Base-by-base conservation (phyloP, 2,888 invertebrate genomes). In the Stictocephala bisonia region DNA sequence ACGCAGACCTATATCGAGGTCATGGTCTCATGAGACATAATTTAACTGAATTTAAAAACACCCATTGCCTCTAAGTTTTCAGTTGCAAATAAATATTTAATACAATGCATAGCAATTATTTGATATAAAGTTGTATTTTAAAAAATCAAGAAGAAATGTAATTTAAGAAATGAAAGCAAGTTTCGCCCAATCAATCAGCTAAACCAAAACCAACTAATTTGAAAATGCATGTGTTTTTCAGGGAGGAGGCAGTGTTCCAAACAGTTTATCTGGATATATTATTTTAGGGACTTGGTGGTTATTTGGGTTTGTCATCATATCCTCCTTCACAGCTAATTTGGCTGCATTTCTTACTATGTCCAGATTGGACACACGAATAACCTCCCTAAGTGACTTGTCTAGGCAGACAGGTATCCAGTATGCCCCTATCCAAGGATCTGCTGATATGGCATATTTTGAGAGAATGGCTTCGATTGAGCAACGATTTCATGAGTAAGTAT, bases 231-330 rank as follows among this genome's bases (percentile, higher is more conserved):
- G 60, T 26, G 71, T 41, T 73, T 72, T 56, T 78, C 90, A 93
- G 84, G 96, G 97, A 0, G 97, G 97, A 0, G 97, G 97, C 0
- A 97, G 97, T 84, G 97, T 97, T 0, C 97, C 97, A 0, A 96
- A 97, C 83, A 98, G 97, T 84, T 86, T 98, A 0, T 97, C 97
- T 0, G 98, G 98, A 0, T 88, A 98, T 64, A 86, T 99, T 11
- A 92, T 99, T 0, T 98, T 98, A 0, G 98, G 98, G 1, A 97
- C 97, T 0, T 98, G 97, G 98, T 99, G 99, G 99, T 86, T 99
- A 24, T 99, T 99, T 85, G 97, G 98, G 0, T 99, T 99, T 84
- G 98, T 99, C 82, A 96, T 99, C 78, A 98, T 99, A 82, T 98
- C 99, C 1, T 97, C 97, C 0, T 99, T 99, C 85, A 99, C 99